phyloP scores from a whole-genome alignment of 2,888 invertebrate genomes.

The Cryptus viduatorius region DNA sequence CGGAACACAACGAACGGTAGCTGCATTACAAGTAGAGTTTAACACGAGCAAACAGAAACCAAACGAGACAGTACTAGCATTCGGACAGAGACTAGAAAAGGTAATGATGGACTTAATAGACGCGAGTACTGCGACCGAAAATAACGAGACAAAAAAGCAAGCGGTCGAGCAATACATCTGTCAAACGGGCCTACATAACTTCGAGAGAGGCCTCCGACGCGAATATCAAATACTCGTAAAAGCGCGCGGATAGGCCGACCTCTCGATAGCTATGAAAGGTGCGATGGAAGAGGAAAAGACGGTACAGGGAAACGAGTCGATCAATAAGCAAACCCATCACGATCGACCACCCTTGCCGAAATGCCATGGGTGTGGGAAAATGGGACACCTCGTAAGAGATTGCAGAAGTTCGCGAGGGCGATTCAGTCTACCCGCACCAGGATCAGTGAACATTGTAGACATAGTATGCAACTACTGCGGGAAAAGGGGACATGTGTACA shows the following conservation, averaged over 20 bases:
- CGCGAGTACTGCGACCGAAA: background rate
- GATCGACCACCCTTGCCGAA: background rate
- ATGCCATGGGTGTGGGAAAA: constrained; percentile 6
- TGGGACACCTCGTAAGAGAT: background rate
- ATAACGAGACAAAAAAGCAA: background rate
- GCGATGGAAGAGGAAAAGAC: constrained; percentile 26
- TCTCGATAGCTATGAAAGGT: background rate
- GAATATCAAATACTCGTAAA: constrained; percentile 28
- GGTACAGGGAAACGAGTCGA: background rate
- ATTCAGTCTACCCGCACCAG: constrained; percentile 3
- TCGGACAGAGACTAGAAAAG: background rate
- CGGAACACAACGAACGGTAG: background rate
- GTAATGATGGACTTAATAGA: constrained; percentile 21
- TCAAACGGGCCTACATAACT: background rate
- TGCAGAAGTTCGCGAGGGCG: background rate
- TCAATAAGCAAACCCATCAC: constrained; percentile 1
- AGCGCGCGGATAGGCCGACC: background rate
- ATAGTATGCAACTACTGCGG: constrained; percentile 16
- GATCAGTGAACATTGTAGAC: background rate
- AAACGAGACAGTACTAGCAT: background rate
- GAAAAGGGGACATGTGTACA: constrained; percentile 2
- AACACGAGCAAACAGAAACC: constrained; percentile 1
- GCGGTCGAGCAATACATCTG: constrained; percentile 1
- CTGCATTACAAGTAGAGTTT: constrained; percentile 11
- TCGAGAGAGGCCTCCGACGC: constrained; percentile 19